Evolutionary conservation across 2,797 vertebrate species (phyloP).

Genomic region (Gobio occitaniae): DNA sequence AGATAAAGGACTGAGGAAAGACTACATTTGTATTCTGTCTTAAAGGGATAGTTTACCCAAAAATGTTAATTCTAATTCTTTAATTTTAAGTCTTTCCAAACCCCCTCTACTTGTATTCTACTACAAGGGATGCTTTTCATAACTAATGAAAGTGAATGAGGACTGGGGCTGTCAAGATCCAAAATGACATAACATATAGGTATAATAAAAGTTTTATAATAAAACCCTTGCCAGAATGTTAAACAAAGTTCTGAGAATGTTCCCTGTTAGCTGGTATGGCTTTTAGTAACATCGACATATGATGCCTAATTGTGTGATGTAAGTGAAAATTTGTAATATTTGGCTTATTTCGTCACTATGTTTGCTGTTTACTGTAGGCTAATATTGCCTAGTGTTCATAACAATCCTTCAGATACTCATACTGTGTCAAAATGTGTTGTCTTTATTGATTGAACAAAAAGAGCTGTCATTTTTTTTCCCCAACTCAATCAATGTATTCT

Average conservation of each 20-base stretch:
- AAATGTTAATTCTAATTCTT: no score
- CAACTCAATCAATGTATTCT: slow-evolving; percentile 30
- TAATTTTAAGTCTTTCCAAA: neutral
- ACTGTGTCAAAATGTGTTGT: slow-evolving; percentile 13
- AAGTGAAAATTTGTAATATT: neutral
- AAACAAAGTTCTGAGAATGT: neutral
- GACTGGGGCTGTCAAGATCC: neutral
- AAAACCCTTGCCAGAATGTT: neutral
- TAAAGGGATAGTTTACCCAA: neutral
- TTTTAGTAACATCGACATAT: neutral
- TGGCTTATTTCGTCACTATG: neutral
- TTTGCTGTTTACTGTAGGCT: neutral
- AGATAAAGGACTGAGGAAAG: slow-evolving; percentile 65
- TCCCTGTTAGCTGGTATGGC: neutral
- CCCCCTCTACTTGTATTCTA: neutral
- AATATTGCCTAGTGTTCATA: neutral
- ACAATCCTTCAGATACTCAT: neutral
- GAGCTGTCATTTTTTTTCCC: slow-evolving; percentile 6
- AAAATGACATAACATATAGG: neutral
- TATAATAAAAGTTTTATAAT: neutral
- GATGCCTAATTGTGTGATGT: neutral
- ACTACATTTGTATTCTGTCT: neutral
- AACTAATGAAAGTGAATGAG: neutral
- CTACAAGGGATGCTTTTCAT: slow-evolving; percentile 1
- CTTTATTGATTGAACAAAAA: slow-evolving; percentile 32